Percentiles rank a stretch among this genome's conserved stretches.
These are phyloP conservation scores for Dendrocopos noguchii DNA, from an alignment of 2,113 vertebrate species.

Conservation along the genomic window DNA sequence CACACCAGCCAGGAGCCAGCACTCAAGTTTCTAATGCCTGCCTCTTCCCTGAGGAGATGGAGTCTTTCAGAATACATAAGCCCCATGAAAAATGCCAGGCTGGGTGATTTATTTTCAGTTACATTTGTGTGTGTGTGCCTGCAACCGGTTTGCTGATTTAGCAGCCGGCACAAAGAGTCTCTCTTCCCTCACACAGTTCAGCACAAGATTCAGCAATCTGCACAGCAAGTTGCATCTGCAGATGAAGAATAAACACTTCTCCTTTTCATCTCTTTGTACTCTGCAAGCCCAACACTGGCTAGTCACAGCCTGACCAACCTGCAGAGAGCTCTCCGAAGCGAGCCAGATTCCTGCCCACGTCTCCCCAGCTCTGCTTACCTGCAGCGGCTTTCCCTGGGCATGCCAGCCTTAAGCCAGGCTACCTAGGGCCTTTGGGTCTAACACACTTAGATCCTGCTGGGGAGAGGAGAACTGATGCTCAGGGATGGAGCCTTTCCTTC, in stretches of 20 bases:
- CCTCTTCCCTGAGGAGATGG: background rate
- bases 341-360: background rate
- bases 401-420: background rate
- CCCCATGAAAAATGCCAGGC: constrained; percentile 35
- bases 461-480: background rate
- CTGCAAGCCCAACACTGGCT: background rate
- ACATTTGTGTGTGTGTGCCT: background rate
- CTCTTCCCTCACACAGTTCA: background rate
- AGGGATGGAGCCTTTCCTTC: background rate
- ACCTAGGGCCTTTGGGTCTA: background rate
- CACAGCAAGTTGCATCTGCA: constrained; percentile 11
- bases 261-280: background rate
- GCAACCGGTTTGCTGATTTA: constrained; percentile 41
- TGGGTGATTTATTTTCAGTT: constrained; percentile 49
- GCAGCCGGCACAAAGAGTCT: background rate
- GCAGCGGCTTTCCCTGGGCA: background rate
- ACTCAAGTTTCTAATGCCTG: background rate
- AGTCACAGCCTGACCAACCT: background rate
- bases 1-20: background rate
- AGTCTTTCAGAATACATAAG: constrained; percentile 12
- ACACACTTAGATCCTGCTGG: background rate
- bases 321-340: background rate
- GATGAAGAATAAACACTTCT: background rate
- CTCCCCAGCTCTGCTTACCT: background rate
- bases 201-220: constrained; percentile 8